Conservation (phyloP, 1,140 invertebrate species). For the Brachionus asplanchnoidis region DNA sequence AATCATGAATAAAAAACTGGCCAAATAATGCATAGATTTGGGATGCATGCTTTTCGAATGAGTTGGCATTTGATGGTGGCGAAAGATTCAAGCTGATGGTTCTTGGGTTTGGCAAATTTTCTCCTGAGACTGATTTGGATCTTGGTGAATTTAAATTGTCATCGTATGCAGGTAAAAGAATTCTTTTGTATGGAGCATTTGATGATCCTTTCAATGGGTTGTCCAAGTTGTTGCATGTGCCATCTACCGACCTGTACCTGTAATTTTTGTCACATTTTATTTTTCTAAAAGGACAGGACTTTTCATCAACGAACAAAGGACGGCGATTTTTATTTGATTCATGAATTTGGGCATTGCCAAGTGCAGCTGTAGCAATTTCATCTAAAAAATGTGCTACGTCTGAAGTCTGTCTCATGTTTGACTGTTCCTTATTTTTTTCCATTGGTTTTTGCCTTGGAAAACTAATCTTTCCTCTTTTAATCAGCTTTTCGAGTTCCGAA, state of each 20-base stretch:
- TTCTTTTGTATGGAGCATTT: constrained; percentile 69
- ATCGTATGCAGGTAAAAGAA: constrained; percentile 73
- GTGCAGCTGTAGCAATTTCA: neutral
- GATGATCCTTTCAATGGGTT: constrained; percentile 68
- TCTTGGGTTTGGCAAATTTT: neutral
- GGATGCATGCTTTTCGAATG: neutral
- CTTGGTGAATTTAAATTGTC: neutral
- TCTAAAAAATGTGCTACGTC: neutral
- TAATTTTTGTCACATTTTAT: neutral
- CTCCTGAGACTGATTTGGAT: neutral
- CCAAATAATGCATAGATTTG: constrained; percentile 58
- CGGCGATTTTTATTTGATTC: too few relatives aligned
- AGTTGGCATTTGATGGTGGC: neutral
- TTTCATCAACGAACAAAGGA: neutral
- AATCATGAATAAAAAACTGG: constrained; percentile 66
- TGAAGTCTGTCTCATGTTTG: neutral
- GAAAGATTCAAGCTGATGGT: neutral
- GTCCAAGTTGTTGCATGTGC: constrained; percentile 81
- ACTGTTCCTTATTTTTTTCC: neutral
- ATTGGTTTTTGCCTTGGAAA: neutral
- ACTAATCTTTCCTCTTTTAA: neutral
- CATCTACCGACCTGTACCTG: constrained; percentile 67
- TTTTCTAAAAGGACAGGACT: neutral
- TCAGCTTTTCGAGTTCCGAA: neutral
- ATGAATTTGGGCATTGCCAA: neutral